Evolutionary conservation across 92 coral and sea anemone species (phyloP), one percentile per base, ranked within the genome.

Genomic region (Metridium senile): DNA sequence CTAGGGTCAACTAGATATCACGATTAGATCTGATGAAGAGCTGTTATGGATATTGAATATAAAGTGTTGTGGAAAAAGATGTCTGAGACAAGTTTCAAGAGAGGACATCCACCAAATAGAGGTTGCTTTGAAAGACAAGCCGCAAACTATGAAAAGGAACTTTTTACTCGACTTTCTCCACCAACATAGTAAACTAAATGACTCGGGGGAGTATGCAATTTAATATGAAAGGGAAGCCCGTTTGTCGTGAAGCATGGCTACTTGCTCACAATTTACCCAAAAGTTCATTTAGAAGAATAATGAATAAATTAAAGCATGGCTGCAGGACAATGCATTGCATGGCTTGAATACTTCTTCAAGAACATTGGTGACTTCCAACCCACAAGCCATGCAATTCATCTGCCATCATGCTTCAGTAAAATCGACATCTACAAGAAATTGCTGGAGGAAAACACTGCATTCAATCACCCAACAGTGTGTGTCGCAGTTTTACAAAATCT

Each of bases 281-380:
- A 69, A 51, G 47, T 18, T 62, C 74, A 43, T 82, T 82, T 58
- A 49, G 70, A 28, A 43, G 81, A 21, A 58, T 45, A 19, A 21
- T 34, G 7, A 73, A 81, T n/a, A 52, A 81, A 49, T 74, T 51
- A 28, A 69, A 70, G 46, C 64, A 77, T 49, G 88, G 85, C 34
- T 78, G 46, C 74, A 31, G 54, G 80, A 19, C 84, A 84, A 27
- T 84, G 78, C 47, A 47, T 84, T 66, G 89, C 89, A 4, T 84
- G 89, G 89, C 65, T 84, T 18, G 34, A 82, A 27, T 82, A 61
- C 57, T 82, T 66, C 31, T 28, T 82, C 52, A 23, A 46, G 0
- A 74, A 74, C 29, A 75, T 84, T 61, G 89, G 89, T 9, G 76
- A 84, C 32, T n/a, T 71, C 17, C 86, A 84, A 45, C 86, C 89